Conservation (phyloP, 1,140 invertebrate species). For the Papilio xuthus region DNA sequence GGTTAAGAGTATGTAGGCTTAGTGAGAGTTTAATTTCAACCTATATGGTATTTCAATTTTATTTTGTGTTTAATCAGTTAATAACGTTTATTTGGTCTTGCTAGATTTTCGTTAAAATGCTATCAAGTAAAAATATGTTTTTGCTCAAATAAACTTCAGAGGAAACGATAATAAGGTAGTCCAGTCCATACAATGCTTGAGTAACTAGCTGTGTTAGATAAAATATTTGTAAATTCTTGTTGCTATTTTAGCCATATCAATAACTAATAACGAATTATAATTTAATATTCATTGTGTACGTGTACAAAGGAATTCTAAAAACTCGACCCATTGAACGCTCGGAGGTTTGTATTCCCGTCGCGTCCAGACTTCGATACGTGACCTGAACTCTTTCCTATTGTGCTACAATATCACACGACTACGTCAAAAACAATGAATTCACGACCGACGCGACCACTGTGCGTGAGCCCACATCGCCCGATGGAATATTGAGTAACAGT, state of each 20-base stretch:
- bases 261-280: conserved; percentile 44
- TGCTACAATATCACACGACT: conserved; percentile 75
- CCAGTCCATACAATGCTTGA: not conserved
- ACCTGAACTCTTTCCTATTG: conserved; percentile 76
- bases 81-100: too few relatives aligned
- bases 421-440: conserved; percentile 79
- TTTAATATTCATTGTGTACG: conserved; percentile 65
- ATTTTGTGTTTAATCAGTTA: too few relatives aligned
- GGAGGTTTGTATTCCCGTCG: conserved; percentile 69
- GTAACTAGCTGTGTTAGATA: not conserved
- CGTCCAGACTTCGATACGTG: conserved; percentile 71
- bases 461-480: conserved; percentile 58
- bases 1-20: not conserved
- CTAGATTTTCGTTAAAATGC: too few relatives aligned
- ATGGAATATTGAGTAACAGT: conserved; percentile 71
- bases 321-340: conserved; percentile 75
- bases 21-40: not conserved
- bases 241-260: conserved; percentile 6
- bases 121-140: too few relatives aligned
- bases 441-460: conserved; percentile 69
- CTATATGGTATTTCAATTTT: too few relatives aligned
- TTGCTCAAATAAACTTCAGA: not conserved
- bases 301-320: conserved; percentile 73
- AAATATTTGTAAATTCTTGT: not conserved
- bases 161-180: not conserved